Evolutionary conservation across 2,113 vertebrate species (phyloP).

Genomic region (Rutilus rutilus): DNA sequence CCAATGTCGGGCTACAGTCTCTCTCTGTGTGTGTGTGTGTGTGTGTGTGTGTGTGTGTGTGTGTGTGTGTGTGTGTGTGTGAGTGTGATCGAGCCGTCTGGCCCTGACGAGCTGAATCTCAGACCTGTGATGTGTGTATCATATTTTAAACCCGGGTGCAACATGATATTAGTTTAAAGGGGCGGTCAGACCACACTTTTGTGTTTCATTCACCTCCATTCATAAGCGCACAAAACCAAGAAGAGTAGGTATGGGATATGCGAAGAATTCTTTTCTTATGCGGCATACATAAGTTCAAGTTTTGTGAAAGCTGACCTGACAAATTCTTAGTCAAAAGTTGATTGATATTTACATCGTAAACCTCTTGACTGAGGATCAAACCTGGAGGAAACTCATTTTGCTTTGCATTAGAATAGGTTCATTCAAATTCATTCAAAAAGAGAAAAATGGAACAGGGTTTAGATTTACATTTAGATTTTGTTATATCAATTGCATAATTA

Average conservation of each 20-base stretch:
- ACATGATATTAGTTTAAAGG: slow-evolving; percentile 12
- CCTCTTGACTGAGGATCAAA: neutral
- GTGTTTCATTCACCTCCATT: neutral
- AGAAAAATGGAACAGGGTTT: neutral
- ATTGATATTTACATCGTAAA: neutral
- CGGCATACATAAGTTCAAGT: neutral
- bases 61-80: slow-evolving; percentile 30
- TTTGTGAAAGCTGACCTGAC: neutral
- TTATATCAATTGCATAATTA: too few relatives aligned
- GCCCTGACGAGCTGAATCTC: neutral
- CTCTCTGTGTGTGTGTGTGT: slow-evolving; percentile 26
- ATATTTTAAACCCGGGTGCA: neutral
- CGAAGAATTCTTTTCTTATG: neutral
- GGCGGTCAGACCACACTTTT: slow-evolving; percentile 1
- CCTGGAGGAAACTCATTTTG: neutral
- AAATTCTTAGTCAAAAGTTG: neutral
- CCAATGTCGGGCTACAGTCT: slow-evolving; percentile 9
- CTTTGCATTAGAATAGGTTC: neutral
- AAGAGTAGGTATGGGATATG: neutral
- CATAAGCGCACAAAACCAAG: neutral
- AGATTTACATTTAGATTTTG: too few relatives aligned
- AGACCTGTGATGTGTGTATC: slow-evolving; percentile 1
- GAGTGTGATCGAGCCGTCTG: neutral
- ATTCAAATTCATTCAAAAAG: neutral
- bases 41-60: slow-evolving; percentile 14